Evolutionary conservation across 2,888 invertebrate genomes (phyloP), one percentile per base, ranked within the genome.

Genomic region (Chrysolina americana): DNA sequence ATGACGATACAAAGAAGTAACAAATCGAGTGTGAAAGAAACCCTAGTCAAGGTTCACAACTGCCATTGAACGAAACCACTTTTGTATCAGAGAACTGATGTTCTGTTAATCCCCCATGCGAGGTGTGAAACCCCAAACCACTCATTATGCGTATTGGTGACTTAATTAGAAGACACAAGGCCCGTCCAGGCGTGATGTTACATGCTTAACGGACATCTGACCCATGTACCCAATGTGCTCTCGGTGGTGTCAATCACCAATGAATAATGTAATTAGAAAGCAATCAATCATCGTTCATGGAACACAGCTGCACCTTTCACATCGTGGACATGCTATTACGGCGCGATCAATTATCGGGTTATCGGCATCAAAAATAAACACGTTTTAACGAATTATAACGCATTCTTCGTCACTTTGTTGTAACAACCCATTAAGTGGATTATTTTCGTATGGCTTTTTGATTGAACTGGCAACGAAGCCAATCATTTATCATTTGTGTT

Each of bases 191-290:
- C 59, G 70, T 75, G 68, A 76, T 76, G 71, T 75, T 76, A 74
- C 74, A 78, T 41, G 65, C 78, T 74, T 47, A 69, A 72, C 50
- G 78, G 78, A 76, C 76, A 80, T 75, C 71, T 76, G 79, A 79
- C 76, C 76, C 76, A 73, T 79, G 79, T 76, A 76, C 56, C 76
- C 65, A 73, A 41, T 59, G 70, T 75, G 70, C 73, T 73, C 79
- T 76, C 72, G 72, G 68, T 68, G 74, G 73, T 81, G 87, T 86
- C 87, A 87, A 85, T 87, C 86, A 86, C 80, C 85, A 85, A 86
- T 85, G 84, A 85, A 86, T 87, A 86, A 87, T 86, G 86, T 87
- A 87, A 87, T 87, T 87, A 86, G 86, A 85, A 84, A 82, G 85
- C 84, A 85, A 87, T 87, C 86, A 86, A 87, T 87, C 87, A 87